A percentile compares a stretch with the other conserved stretches of the same genome.
Evolutionary conservation across 2,797 vertebrate species (phyloP).

Genomic region (Poecilia wingei): DNA sequence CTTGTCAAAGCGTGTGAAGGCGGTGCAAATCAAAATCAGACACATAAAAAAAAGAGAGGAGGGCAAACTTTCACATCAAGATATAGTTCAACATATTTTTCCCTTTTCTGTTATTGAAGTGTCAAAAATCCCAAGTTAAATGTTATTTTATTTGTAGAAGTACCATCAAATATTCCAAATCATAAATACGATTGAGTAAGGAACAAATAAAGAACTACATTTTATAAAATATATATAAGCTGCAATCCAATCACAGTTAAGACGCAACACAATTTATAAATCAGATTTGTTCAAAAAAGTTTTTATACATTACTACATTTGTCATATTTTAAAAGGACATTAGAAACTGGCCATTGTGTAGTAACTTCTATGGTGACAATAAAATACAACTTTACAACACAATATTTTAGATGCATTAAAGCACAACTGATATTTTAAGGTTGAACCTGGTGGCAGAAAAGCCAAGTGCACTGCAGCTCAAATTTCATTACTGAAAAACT

Average conservation of each 20-base stretch:
- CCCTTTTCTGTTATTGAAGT: neutral
- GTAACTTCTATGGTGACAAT: neutral
- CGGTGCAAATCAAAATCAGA: slow-evolving; percentile 52
- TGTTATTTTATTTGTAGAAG: neutral
- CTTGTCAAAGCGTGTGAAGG: slow-evolving; percentile 50
- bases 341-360: neutral
- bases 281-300: neutral
- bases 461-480: neutral
- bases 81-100: neutral
- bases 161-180: neutral
- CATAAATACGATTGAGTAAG: neutral
- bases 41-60: slow-evolving; percentile 36
- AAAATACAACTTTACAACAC: neutral
- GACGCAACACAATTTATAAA: neutral
- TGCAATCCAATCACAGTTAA: neutral
- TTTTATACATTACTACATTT: neutral
- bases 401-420: neutral
- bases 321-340: neutral
- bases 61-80: slow-evolving; percentile 20
- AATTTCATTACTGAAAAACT: neutral
- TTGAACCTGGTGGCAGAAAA: neutral
- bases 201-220: neutral
- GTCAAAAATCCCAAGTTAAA: neutral
- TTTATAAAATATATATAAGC: neutral
- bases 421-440: neutral